A percentile compares a stretch with the other conserved stretches of the same genome.
Conservation (phyloP, 2,888 invertebrate genomes). For the Xylophagus ater region DNA sequence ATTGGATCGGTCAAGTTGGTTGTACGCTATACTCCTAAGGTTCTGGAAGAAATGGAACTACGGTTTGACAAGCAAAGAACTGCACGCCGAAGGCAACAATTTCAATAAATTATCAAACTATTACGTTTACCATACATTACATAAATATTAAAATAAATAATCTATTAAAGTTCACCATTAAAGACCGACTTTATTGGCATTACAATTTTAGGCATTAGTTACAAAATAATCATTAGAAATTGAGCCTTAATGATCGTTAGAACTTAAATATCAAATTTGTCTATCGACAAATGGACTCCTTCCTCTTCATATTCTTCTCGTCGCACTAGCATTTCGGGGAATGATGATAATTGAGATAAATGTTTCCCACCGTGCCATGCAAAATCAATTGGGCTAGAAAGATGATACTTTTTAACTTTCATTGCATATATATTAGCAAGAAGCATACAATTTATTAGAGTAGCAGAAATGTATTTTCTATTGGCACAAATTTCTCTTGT, state of each 20-base stretch:
- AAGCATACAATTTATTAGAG: neutral
- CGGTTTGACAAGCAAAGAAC: conserved; percentile 95
- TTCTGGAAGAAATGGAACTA: conserved; percentile 99
- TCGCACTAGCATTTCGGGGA: conserved; percentile 60
- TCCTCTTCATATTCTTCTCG: conserved; percentile 84
- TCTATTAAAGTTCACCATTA: too few relatives aligned
- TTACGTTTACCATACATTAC: too few relatives aligned
- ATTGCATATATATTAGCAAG: conserved; percentile 25
- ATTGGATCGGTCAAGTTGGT: conserved; percentile 92
- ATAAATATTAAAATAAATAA: too few relatives aligned
- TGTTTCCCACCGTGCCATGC: conserved; percentile 82
- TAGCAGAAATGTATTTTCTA: too few relatives aligned
- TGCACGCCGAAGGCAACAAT: conserved; percentile 56
- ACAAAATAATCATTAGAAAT: too few relatives aligned
- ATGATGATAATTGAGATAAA: conserved; percentile 60
- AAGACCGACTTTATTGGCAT: too few relatives aligned
- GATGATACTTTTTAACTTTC: conserved; percentile 18
- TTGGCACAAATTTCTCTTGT: too few relatives aligned
- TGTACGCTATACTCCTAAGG: conserved; percentile 96
- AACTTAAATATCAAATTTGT: conserved; percentile 15
- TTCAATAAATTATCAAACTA: conserved; percentile 2
- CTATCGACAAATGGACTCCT: conserved; percentile 41
- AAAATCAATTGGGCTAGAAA: conserved; percentile 61
- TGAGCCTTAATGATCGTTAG: too few relatives aligned
- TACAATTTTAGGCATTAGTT: too few relatives aligned